Base-by-base conservation (phyloP, 2,888 invertebrate species). In the Brachypalpus laphriformis region DNA sequence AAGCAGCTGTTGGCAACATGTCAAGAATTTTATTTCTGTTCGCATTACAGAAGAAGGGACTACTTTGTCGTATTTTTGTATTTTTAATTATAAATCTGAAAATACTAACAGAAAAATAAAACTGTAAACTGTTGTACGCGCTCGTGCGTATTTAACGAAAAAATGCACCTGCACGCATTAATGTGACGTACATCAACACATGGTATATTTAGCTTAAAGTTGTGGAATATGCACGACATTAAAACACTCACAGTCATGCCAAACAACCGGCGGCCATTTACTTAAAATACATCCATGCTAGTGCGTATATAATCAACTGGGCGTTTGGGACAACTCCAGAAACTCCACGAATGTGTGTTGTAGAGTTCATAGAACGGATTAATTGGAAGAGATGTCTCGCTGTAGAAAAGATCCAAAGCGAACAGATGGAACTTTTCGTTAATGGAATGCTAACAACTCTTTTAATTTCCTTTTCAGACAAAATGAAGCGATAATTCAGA, bases 1-100 rank as follows among this genome's bases (percentile, higher is more conserved):
- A 71, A 81, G 75, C 85, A 85, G 85, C 85, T 85, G 85, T 85
- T 85, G 85, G 85, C 85, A 85, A 81, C 59, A 85, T 85, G 85
- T 85, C 85, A 85, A 85, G 81, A 85, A 85, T 85, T 65, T 81
- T 85, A 85, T 85, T 85, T 85, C 20, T 71, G 81, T 81, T 75
- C 75, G 71, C 75, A 68, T 72, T 75, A 57, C 42, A 75, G 72
- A 65, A 70, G 70, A 66, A 74, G 78, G 71, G 70, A 75, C 63
- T 66, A 57, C 61, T 54, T 47, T 47, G 54, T 34, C 37, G 70
- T 83, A 63, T 83, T 74, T 80, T 75, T 31, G 57, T 51, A 65
- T 57, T 63, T 70, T 75, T 65, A 70, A 54, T 61, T 77, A 83
- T 74, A 74, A 65, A 74, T 51, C 57, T 56, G 18, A 70, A 78